Evolutionary conservation across 2,113 vertebrate species (phyloP).

Genomic region (Lampris megalopsis): DNA sequence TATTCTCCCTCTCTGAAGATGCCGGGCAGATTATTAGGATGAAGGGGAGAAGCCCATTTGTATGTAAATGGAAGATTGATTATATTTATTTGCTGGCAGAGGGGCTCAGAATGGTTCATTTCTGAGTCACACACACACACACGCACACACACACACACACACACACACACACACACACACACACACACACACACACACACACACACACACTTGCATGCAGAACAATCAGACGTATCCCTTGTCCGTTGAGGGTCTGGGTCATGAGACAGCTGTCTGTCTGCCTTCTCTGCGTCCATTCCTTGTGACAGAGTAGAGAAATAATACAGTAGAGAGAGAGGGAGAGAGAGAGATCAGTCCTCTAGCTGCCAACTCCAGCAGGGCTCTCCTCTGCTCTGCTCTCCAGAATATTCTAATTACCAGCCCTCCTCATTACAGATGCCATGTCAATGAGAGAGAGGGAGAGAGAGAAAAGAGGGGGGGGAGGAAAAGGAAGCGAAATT

Average conservation of each 20-base stretch:
- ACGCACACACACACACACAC: slow-evolving; percentile 18
- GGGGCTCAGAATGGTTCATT: slow-evolving; percentile 46
- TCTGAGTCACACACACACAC: slow-evolving; percentile 12
- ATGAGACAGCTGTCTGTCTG: slow-evolving; percentile 67
- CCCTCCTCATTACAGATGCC: slow-evolving; percentile 82
- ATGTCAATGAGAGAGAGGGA: slow-evolving; percentile 76
- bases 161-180: slow-evolving; percentile 17
- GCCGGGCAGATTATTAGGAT: slow-evolving; percentile 76
- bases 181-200: slow-evolving; percentile 23
- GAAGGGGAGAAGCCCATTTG: slow-evolving; percentile 82
- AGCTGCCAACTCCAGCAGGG: slow-evolving; percentile 68
- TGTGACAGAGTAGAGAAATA: slow-evolving; percentile 59
- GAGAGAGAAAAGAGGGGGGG: slow-evolving; percentile 22
- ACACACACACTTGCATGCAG: slow-evolving; percentile 5
- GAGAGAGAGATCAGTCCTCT: slow-evolving; percentile 69
- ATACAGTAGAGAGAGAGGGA: slow-evolving; percentile 28
- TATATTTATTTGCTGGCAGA: slow-evolving; percentile 84
- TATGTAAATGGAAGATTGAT: slow-evolving; percentile 87
- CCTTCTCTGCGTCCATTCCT: slow-evolving; percentile 58
- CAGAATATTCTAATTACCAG: slow-evolving; percentile 84
- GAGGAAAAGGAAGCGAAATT: slow-evolving; percentile 64
- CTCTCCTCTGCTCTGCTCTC: slow-evolving; percentile 66
- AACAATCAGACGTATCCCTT: slow-evolving; percentile 37
- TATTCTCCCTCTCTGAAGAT: slow-evolving; percentile 74
- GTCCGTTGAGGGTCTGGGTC: slow-evolving; percentile 53